Conservation (phyloP, 2,888 invertebrate genomes). For the Apocheima hispidaria region DNA sequence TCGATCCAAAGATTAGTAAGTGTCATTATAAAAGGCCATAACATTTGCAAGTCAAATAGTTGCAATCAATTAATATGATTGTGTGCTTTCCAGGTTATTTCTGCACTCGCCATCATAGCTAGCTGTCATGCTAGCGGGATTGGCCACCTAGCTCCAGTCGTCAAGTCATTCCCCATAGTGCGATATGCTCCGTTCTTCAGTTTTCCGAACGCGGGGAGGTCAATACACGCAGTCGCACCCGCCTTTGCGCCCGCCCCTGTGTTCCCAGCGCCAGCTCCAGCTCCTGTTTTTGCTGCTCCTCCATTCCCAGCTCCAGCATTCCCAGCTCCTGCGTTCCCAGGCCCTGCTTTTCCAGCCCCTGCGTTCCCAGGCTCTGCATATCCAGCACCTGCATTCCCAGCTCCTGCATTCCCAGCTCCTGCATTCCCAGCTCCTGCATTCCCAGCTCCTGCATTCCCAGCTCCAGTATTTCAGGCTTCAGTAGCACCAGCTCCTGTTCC, state of each 20-base stretch:
- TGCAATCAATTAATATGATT: constrained; percentile 16
- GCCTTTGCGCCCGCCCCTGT: constrained; percentile 46
- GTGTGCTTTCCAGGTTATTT: constrained; percentile 66
- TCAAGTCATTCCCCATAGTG: constrained; percentile 72
- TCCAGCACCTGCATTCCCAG: constrained; percentile 43
- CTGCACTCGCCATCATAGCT: constrained; percentile 68
- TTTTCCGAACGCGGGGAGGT: constrained; percentile 73
- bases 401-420: constrained; percentile 41
- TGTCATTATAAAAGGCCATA: constrained; percentile 37
- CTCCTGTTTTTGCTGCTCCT: constrained; percentile 45
- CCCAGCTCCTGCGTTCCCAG: constrained; percentile 39
- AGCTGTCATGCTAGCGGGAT: constrained; percentile 77
- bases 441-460: constrained; percentile 41
- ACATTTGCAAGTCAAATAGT: constrained; percentile 18
- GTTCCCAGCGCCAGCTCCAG: constrained; percentile 46
- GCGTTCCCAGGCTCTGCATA: constrained; percentile 46
- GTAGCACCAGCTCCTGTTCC: constrained; percentile 25
- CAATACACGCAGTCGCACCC: constrained; percentile 73
- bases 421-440: constrained; percentile 29
- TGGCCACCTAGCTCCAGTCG: constrained; percentile 67
- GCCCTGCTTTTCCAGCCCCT: constrained; percentile 43
- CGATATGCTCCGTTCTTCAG: constrained; percentile 81
- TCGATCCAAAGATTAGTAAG: constrained; percentile 76
- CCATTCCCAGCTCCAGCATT: constrained; percentile 45
- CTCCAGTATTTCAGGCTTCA: constrained; percentile 33